A percentile compares a stretch with the other conserved stretches of the same genome.
Conservation (phyloP, 1,140 invertebrate species). For the Cherax destructor region DNA sequence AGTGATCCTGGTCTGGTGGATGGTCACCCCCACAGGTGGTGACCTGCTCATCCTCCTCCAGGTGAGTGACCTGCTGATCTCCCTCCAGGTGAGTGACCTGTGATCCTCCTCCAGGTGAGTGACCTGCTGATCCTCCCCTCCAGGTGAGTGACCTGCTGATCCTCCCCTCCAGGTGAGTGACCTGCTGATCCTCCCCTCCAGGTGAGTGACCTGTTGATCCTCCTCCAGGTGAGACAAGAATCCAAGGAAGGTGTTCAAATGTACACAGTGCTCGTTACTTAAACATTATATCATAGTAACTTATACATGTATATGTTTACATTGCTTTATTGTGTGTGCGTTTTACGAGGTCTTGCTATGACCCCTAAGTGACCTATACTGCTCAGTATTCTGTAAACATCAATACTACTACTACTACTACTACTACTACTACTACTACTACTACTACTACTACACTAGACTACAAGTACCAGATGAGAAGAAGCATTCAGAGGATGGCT, state of each 20-base stretch:
- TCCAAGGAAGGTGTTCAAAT: no score
- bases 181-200: no score
- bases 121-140: constrained; percentile 9
- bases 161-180: constrained; percentile 30
- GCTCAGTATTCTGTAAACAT: no score
- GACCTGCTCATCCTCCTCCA: constrained; percentile 14
- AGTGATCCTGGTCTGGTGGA: constrained; percentile 27
- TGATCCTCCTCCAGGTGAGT: constrained; percentile 4
- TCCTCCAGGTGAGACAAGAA: no score
- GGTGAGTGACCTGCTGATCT: not conserved
- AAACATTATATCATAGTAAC: no score
- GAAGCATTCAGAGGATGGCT: no score
- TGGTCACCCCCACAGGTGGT: constrained; percentile 11
- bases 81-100: constrained; percentile 20
- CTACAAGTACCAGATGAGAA: constrained; percentile 13
- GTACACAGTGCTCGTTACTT: no score
- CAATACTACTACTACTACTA: constrained; percentile 6
- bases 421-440: not conserved
- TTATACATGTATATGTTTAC: no score
- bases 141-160: constrained; percentile 11
- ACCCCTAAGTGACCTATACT: no score
- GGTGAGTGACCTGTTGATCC: no score
- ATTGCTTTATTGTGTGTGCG: no score
- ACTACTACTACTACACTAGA: not conserved
- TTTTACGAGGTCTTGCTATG: no score